These are phyloP conservation scores for Eupithecia inturbata DNA, from an alignment of 2,888 invertebrate genomes.

Conservation along the genomic window DNA sequence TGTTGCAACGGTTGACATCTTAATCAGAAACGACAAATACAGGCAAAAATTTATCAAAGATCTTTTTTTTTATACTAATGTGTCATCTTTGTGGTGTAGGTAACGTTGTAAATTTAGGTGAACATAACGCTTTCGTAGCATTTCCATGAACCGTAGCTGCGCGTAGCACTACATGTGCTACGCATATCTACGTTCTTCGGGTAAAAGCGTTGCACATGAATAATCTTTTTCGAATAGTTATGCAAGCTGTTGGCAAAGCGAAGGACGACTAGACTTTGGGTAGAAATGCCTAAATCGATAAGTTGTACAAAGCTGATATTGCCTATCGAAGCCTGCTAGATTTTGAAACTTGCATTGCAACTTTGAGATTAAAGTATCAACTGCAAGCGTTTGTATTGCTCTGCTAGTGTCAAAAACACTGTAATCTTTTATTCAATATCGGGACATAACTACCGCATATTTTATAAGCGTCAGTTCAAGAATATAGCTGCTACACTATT, in stretches of 20 bases:
- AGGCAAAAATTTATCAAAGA: no score
- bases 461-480: no score
- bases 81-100: no score
- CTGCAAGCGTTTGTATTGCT: no score
- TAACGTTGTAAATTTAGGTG: no score
- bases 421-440: no score
- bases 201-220: constrained; percentile 1
- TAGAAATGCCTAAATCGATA: not conserved
- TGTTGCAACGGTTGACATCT: no score
- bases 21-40: no score
- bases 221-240: constrained; percentile 3
- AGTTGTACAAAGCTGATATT: not conserved
- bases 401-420: no score
- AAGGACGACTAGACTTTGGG: not conserved
- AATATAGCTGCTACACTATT: no score
- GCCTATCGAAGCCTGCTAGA: not conserved
- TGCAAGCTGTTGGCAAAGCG: constrained; percentile 1
- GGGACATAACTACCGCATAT: no score
- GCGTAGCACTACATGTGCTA: not conserved
- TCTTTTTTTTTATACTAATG: no score
- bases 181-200: not conserved
- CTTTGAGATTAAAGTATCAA: not conserved
- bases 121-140: not conserved
- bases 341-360: not conserved
- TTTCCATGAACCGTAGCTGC: not conserved